Evolutionary conservation across 2,113 vertebrate species (phyloP).

Genomic region (Sprattus sprattus): DNA sequence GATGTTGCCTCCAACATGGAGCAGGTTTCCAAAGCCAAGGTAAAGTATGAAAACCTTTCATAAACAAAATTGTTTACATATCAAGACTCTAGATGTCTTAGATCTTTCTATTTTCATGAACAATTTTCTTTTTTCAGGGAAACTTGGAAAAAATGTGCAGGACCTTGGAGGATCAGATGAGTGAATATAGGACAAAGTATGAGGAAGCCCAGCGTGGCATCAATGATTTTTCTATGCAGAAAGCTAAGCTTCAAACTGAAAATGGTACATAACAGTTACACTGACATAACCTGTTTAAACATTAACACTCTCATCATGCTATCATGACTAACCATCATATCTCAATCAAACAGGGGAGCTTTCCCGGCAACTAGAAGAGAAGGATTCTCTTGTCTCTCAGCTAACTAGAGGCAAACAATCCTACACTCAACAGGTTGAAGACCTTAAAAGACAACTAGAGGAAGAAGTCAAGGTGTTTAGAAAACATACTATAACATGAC

Average conservation of each 20-base stretch:
- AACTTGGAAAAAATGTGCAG: slow-evolving; percentile 82
- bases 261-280: slow-evolving; percentile 65
- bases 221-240: slow-evolving; percentile 75
- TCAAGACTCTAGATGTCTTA: neutral
- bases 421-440: slow-evolving; percentile 80
- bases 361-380: slow-evolving; percentile 78
- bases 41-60: neutral
- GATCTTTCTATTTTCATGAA: neutral
- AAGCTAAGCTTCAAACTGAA: slow-evolving; percentile 74
- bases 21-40: neutral
- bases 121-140: slow-evolving; percentile 53
- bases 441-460: slow-evolving; percentile 82
- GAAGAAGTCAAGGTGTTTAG: slow-evolving; percentile 73
- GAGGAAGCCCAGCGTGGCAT: slow-evolving; percentile 76
- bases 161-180: slow-evolving; percentile 81
- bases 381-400: slow-evolving; percentile 78
- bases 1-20: neutral
- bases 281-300: too few species aligned
- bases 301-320: too few species aligned
- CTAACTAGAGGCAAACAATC: slow-evolving; percentile 79
- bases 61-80: too few species aligned
- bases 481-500: neutral
- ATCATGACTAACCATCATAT: too few species aligned
- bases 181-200: slow-evolving; percentile 73
- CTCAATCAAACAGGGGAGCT: slow-evolving; percentile 56